phyloP scores from a whole-genome alignment of 2,888 invertebrate species.

The Rhingia rostrata region DNA sequence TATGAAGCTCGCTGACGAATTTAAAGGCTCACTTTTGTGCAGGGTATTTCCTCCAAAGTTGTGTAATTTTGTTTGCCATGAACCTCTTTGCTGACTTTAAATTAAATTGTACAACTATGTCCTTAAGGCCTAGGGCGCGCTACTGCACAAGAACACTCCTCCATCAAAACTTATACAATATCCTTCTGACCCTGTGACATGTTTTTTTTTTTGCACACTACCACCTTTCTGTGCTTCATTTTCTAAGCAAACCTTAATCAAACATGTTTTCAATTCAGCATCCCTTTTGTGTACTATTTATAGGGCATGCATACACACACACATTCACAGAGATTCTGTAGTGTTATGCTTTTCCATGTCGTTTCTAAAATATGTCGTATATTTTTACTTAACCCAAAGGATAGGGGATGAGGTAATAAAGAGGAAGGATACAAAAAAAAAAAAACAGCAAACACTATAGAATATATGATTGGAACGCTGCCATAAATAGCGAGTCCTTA shows the following conservation, averaged over 20 bases:
- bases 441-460: neutral
- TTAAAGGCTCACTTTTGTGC: too few species aligned
- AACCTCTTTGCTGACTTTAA: neutral
- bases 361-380: constrained; percentile 52
- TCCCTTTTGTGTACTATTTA: constrained; percentile 38
- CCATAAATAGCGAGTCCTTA: constrained; percentile 46
- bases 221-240: neutral
- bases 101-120: constrained; percentile 11
- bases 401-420: constrained; percentile 5
- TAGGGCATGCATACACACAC: constrained; percentile 1
- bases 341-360: constrained; percentile 21
- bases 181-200: constrained; percentile 47
- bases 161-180: constrained; percentile 13
- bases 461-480: constrained; percentile 55
- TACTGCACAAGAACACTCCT: neutral
- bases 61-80: neutral
- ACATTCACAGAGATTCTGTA: neutral
- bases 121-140: neutral
- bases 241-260: constrained; percentile 44
- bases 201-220: constrained; percentile 14
- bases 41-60: neutral
- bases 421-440: neutral
- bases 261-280: constrained; percentile 48
- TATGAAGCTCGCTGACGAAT: too few species aligned
- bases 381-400: constrained; percentile 33